A percentile compares a stretch with the other conserved stretches of the same genome.
phyloP scores from a whole-genome alignment of 1,140 invertebrate species.

The Vanessa atalanta region DNA sequence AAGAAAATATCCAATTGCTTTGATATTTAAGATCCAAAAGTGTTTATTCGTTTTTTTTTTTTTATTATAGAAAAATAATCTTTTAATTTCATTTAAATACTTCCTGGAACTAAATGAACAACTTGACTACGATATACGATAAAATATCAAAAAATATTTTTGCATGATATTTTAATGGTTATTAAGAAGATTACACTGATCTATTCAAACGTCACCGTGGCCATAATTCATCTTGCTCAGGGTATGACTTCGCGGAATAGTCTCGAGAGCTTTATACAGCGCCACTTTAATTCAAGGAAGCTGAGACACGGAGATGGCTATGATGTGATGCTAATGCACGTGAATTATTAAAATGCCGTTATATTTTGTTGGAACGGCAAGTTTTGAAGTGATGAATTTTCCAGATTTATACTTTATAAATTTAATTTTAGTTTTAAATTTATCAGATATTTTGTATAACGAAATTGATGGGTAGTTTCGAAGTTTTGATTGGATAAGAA shows the following conservation, averaged over 20 bases:
- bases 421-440: neutral
- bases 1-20: no score
- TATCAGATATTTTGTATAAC: neutral
- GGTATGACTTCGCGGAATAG: conserved; percentile 41
- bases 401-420: neutral
- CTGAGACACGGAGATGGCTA: conserved; percentile 18
- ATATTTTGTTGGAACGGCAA: neutral
- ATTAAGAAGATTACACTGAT: conserved; percentile 27
- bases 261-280: conserved; percentile 38
- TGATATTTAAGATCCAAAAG: no score
- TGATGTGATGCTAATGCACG: conserved; percentile 22
- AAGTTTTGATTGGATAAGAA: no score
- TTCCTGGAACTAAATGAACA: no score
- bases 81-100: no score
- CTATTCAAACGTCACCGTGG: conserved; percentile 25
- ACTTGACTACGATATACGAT: neutral
- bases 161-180: conserved; percentile 14
- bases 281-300: conserved; percentile 39
- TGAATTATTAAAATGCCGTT: conserved; percentile 18
- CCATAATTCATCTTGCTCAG: conserved; percentile 44
- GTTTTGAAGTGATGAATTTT: conserved; percentile 8
- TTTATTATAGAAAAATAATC: no score
- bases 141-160: neutral
- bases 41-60: no score
- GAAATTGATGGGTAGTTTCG: no score